Evolutionary conservation across 2,113 vertebrate genomes (phyloP).

Genomic region (Nothocercus nigrocapillus): DNA sequence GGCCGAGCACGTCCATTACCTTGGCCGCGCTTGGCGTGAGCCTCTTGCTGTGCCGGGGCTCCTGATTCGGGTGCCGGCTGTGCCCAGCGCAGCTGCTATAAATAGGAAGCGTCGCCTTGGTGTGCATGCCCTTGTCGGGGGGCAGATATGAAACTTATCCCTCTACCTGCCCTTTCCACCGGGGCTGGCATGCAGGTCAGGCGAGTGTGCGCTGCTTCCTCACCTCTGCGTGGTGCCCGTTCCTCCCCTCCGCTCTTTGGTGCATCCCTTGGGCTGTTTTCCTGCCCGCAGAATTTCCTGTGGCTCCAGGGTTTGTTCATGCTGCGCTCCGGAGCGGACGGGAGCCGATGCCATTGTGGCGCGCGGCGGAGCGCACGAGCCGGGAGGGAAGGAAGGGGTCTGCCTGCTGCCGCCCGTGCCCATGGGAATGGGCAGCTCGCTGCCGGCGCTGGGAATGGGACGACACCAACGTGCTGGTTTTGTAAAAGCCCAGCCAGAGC

Average conservation of each 20-base stretch:
- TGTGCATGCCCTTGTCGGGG: not conserved
- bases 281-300: rapidly evolving
- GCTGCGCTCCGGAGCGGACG: rapidly evolving
- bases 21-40: not conserved
- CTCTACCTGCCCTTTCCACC: not conserved
- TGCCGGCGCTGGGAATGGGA: not conserved
- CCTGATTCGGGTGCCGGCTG: rapidly evolving
- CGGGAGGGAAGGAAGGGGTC: too few relatives aligned
- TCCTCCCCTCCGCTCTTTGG: rapidly evolving
- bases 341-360: not conserved
- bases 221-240: rapidly evolving
- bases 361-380: too few relatives aligned
- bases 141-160: not conserved
- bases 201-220: rapidly evolving
- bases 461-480: rapidly evolving
- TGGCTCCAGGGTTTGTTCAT: rapidly evolving
- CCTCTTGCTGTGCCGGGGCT: rapidly evolving
- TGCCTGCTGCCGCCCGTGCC: too few relatives aligned
- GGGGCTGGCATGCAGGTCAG: not conserved
- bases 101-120: not conserved
- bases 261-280: not conserved
- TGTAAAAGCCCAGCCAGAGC: not conserved
- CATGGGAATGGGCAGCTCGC: not conserved
- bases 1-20: rapidly evolving
- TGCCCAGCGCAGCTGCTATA: rapidly evolving